phyloP scores from a whole-genome alignment of 2,113 vertebrate species.

The Hoplias malabaricus region DNA sequence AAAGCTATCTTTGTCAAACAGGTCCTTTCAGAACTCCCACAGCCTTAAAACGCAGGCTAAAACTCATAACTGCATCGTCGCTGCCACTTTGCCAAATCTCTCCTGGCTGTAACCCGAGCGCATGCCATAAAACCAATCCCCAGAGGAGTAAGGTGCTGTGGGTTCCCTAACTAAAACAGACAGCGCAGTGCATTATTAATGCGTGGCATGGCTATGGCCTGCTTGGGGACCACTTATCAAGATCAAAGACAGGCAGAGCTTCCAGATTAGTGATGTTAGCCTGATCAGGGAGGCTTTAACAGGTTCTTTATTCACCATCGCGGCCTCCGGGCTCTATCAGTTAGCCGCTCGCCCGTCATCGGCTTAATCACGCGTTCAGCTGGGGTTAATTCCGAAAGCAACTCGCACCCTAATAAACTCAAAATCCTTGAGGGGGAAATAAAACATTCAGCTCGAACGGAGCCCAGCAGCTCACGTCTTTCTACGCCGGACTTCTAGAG shows the following conservation, averaged over 20 bases:
- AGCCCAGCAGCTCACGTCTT: not conserved
- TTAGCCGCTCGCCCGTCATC: constrained; percentile 1
- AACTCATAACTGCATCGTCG: not conserved
- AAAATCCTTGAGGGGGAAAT: not conserved
- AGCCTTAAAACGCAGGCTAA: not conserved
- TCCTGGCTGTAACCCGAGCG: not conserved
- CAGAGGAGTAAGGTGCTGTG: not conserved
- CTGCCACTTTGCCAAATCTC: not conserved
- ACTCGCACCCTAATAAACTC: constrained; percentile 8
- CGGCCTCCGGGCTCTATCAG: not conserved
- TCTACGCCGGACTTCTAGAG: not conserved
- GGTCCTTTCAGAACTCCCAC: not conserved
- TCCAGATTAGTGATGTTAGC: constrained; percentile 11
- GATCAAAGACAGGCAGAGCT: constrained; percentile 4
- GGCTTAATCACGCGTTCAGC: not conserved
- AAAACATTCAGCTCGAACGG: not conserved
- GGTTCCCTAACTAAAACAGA: constrained; percentile 15
- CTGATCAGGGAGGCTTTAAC: constrained; percentile 3
- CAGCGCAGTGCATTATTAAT: constrained; percentile 28
- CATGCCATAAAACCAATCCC: not conserved
- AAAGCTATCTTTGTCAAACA: not conserved
- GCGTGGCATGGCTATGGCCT: not conserved
- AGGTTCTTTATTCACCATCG: not conserved
- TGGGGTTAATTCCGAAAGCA: not conserved
- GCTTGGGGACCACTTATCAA: constrained; percentile 16